A percentile compares a stretch with the other conserved stretches of the same genome.
phyloP scores from a whole-genome alignment of 53 echinoderm and acorn worm species.

The Glandiceps talaboti region DNA sequence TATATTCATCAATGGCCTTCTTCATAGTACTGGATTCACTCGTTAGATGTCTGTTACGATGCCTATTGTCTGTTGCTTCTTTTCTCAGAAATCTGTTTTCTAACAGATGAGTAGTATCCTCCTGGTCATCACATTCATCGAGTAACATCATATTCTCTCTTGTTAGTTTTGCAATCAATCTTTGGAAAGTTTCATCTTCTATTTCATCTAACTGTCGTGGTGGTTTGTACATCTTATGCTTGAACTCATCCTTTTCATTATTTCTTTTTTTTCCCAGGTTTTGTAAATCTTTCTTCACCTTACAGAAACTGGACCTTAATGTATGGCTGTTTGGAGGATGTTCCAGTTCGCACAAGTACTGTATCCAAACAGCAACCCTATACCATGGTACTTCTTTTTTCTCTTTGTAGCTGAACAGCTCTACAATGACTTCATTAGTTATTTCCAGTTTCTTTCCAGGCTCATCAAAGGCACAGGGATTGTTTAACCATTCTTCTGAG shows the following conservation, averaged over 20 bases:
- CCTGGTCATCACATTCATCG: neutral
- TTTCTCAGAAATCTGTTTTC: neutral
- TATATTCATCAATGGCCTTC: neutral
- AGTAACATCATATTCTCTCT: neutral
- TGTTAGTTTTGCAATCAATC: neutral
- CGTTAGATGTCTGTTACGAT: neutral
- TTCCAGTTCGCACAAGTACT: slow-evolving; percentile 6
- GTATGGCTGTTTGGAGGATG: slow-evolving; percentile 12
- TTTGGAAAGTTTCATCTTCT: slow-evolving; percentile 3
- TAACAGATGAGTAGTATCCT: neutral
- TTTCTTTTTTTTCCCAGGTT: neutral
- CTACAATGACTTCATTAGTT: neutral
- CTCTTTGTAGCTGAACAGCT: neutral
- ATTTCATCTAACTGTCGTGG: neutral
- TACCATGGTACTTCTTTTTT: neutral
- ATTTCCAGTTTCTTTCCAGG: neutral
- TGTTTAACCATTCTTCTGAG: neutral
- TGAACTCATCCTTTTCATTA: neutral
- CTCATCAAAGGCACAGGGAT: neutral
- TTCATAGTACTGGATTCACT: neutral
- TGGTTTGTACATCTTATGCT: neutral
- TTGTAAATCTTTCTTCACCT: neutral
- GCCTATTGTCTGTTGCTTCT: neutral
- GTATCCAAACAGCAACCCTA: slow-evolving; percentile 3
- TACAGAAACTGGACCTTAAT: slow-evolving; percentile 12